These are phyloP conservation scores for Pogonognathellus flavescens DNA, from an alignment of 1,140 invertebrate genomes.

Conservation along the genomic window DNA sequence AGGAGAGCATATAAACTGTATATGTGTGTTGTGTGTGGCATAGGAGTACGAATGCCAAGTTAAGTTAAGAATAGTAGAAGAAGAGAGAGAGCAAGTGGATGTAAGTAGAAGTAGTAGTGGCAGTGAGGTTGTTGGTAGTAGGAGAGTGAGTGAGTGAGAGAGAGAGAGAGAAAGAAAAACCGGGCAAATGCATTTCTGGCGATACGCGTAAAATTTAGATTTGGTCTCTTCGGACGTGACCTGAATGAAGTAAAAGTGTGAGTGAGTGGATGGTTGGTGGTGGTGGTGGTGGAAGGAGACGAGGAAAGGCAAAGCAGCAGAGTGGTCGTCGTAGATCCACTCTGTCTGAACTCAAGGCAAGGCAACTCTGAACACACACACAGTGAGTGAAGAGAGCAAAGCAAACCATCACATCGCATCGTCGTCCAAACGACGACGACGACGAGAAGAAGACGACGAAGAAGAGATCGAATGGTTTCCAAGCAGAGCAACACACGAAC, in stretches of 20 bases:
- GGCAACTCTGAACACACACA: background rate
- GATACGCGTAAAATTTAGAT: conserved; percentile 67
- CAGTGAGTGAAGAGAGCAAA: conserved; percentile 41
- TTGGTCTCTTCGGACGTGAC: conserved; percentile 65
- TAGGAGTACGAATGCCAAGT: too few relatives aligned
- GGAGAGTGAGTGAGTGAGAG: conserved; percentile 35
- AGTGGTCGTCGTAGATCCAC: background rate
- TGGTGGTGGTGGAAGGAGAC: background rate
- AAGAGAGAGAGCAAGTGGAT: background rate
- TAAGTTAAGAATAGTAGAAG: too few relatives aligned
- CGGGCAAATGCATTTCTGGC: conserved; percentile 63
- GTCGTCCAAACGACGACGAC: background rate
- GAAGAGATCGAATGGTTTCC: too few relatives aligned
- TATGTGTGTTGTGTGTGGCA: too few relatives aligned
- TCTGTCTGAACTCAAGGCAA: background rate
- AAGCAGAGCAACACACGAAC: too few relatives aligned
- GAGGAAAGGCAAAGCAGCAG: background rate
- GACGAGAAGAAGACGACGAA: background rate
- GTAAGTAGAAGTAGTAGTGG: background rate
- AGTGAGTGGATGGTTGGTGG: background rate
- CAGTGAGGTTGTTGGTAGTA: background rate
- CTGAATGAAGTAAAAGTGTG: conserved; percentile 58
- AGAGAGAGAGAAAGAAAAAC: conserved; percentile 56
- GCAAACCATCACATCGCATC: conserved; percentile 17
- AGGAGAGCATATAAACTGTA: too few relatives aligned